Conservation (phyloP, 2,797 vertebrate genomes). For the Notoglanidium macrostoma region DNA sequence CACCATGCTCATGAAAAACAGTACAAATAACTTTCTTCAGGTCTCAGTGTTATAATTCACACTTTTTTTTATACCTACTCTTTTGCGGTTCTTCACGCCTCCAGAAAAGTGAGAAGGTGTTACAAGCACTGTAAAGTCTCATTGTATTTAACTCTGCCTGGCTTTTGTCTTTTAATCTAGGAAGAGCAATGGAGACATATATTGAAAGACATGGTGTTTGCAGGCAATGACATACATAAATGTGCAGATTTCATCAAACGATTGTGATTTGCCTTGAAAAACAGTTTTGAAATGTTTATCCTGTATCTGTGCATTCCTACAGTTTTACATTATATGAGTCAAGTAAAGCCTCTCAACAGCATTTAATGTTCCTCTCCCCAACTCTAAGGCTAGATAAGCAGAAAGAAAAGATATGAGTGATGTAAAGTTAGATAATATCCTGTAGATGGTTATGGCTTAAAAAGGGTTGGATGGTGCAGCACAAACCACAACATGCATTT, state of each 20-base stretch:
- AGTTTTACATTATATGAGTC: not conserved
- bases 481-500: conserved; percentile 2
- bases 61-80: not conserved
- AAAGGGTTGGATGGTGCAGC: not conserved
- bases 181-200: not conserved
- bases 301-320: not conserved
- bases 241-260: not conserved
- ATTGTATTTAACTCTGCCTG: not conserved
- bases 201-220: not conserved
- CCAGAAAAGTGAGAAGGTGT: conserved; percentile 16
- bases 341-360: not conserved
- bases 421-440: not conserved
- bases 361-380: not conserved
- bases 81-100: conserved; percentile 27
- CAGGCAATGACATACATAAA: not conserved
- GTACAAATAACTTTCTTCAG: conserved; percentile 6
- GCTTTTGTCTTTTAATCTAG: not conserved
- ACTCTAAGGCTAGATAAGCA: not conserved
- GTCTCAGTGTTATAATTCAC: conserved; percentile 10
- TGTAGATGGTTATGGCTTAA: not conserved
- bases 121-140: conserved; percentile 3
- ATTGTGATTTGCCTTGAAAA: not conserved
- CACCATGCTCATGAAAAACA: not conserved
- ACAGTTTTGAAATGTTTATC: not conserved
- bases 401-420: not conserved